phyloP scores from a whole-genome alignment of 2,888 invertebrate genomes.

The Anaspis maculata region DNA sequence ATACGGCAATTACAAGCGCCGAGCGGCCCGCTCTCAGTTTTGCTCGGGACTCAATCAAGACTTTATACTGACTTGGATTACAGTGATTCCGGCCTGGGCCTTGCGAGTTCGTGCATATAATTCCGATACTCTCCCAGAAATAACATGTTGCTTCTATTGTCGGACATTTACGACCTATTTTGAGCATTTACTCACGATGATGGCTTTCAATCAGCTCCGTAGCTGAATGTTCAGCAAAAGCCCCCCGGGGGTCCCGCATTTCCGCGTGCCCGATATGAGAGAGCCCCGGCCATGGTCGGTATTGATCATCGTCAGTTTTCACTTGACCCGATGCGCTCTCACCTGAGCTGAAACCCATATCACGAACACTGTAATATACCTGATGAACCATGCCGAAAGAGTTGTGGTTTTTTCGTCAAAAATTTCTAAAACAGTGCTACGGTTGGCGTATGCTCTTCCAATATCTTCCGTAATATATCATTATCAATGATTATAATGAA shows the following conservation, averaged over 20 bases:
- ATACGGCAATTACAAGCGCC: too few species aligned
- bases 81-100: slow-evolving; percentile 2
- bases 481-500: too few species aligned
- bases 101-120: slow-evolving; percentile 3
- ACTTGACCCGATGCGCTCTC: slow-evolving; percentile 7
- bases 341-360: too few species aligned
- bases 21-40: too few species aligned
- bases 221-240: slow-evolving; percentile 4
- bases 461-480: too few species aligned
- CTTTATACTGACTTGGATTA: slow-evolving; percentile 2
- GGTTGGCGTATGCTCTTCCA: too few species aligned
- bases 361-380: too few species aligned
- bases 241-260: slow-evolving; percentile 4
- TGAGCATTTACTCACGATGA: slow-evolving; percentile 5
- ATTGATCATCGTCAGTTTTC: slow-evolving; percentile 10
- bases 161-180: slow-evolving; percentile 4
- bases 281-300: too few species aligned
- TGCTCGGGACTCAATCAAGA: neutral
- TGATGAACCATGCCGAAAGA: too few species aligned
- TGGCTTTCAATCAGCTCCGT: slow-evolving; percentile 5
- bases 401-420: too few species aligned
- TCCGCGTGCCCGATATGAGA: slow-evolving; percentile 7
- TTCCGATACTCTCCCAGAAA: slow-evolving; percentile 1
- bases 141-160: slow-evolving; percentile 5
- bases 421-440: too few species aligned